Base-by-base conservation (phyloP, 2,797 vertebrate genomes). In the Anguilla anguilla region DNA sequence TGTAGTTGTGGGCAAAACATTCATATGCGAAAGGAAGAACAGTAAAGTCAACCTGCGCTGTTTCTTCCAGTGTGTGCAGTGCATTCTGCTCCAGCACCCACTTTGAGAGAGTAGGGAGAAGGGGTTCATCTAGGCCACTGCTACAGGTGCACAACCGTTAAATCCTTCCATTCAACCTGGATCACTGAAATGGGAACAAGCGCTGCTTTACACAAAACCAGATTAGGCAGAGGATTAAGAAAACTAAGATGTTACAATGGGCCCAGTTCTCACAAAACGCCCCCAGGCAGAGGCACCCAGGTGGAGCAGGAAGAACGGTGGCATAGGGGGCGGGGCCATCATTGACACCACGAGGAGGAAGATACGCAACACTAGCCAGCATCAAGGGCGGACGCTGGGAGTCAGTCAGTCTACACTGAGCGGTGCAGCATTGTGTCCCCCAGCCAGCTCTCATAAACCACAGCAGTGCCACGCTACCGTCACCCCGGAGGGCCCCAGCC, bases 341-440 rank as follows among this genome's bases (percentile, higher is more conserved):
- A 93, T 95, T 96, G 95, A 93, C 94, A 92, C 92, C 87, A 25
- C 86, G 92, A 91, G 93, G 28, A 83, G 86, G 64, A 82, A 13
- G 28, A 59, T 49, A n/a, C 43, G 6, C 22, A 9, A 94, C 92
- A 94, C 94, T 92, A 94, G 93, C 93, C 91, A 85, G 92, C 88
- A 91, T 92, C 93, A 91, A 89, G 90, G 92, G 94, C 93, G 88
- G 92, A 90, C 94, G 95, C 2, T 10, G 31, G 55, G 49, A n/a
- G 74, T 13, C 31, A 39, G 28, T 74, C 11, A 11, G 31, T 6
- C 28, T 74, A 39, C 74, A 43, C 10, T 13, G n/a, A 72, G 69
- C 57, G 6, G 43, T 67, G 86, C 15, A 83, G 43, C n/a, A 83
- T 67, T 67, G 28, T 43, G 46, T n/a, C 77, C 35, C 79, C 6